Evolutionary conservation across 2,797 vertebrate genomes (phyloP).

Genomic region (Holocentrus rufus): DNA sequence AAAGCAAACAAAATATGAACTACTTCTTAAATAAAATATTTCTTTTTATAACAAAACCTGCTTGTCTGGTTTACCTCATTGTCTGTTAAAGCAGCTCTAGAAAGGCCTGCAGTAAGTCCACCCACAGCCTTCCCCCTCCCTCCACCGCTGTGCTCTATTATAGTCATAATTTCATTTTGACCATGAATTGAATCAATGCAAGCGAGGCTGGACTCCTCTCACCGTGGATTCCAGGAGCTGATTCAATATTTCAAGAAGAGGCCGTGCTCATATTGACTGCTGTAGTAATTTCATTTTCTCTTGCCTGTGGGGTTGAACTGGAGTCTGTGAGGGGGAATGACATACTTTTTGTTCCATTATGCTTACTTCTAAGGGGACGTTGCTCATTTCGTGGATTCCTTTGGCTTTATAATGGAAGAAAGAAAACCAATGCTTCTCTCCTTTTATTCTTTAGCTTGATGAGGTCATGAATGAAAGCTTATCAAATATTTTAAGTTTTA

Average conservation of each 20-base stretch:
- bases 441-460: too few species aligned
- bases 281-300: slow-evolving; percentile 68
- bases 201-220: slow-evolving; percentile 64
- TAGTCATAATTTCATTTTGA: slow-evolving; percentile 69
- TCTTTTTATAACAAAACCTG: slow-evolving; percentile 44
- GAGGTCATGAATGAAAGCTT: too few species aligned
- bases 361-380: not conserved
- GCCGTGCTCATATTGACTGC: slow-evolving; percentile 54
- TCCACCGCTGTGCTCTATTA: slow-evolving; percentile 25
- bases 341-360: not conserved
- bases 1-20: slow-evolving; percentile 55
- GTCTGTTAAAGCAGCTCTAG: slow-evolving; percentile 3
- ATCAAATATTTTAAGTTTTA: too few species aligned
- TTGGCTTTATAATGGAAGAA: not conserved
- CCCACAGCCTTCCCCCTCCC: slow-evolving; percentile 2
- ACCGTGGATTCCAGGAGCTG: slow-evolving; percentile 69
- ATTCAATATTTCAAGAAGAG: slow-evolving; percentile 74
- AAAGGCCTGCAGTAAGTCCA: slow-evolving; percentile 5
- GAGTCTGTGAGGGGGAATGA: slow-evolving; percentile 2
- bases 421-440: too few species aligned
- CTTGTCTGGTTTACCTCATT: not conserved
- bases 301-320: slow-evolving; percentile 29
- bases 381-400: not conserved
- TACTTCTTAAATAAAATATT: slow-evolving; percentile 68
- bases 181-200: slow-evolving; percentile 68